Evolutionary conservation across 1,140 invertebrate species (phyloP), one percentile per base, ranked within the genome.

Genomic region (Saccostrea cuccullata): DNA sequence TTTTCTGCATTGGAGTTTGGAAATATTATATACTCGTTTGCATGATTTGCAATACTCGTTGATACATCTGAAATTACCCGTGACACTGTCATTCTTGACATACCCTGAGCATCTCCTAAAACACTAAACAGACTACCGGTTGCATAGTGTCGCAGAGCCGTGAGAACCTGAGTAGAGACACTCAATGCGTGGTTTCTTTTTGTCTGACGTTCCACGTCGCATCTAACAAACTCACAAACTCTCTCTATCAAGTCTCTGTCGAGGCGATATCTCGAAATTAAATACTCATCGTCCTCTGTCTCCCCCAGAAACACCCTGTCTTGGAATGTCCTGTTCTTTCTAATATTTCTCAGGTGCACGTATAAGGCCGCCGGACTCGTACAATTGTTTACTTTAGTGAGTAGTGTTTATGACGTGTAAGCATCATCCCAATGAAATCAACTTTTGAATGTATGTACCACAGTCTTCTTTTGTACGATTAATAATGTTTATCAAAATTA

Each of bases 91-190:
- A 23, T 55, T 55, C 85, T 86, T 20, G 85, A 87, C 9, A 88
- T 20, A 17, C 89, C 87, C 20, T 88, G 58, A 55, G 87, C 30
- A 36, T 36, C 30, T 36, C 30, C 30, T 36, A 36, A 36, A 36
- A 36, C 30, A 36, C 30, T 36, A 88, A 88, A 82, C 82, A 88
- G 88, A 47, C 36, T 64, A 20, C 87, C 89, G 26, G 30, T 55
- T 8, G 89, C 89, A 70, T 88, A 90, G 70, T 86, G 88, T 36
- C 87, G 17, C n/a, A 90, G 30, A 36, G 30, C 30, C 30, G 30
- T 36, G 30, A 36, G 30, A 36, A 36, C 30, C 30, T n/a, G 30
- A 70, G 84, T 47, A 86, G 47, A 36, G 86, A 56, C 6, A 90
- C 56, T 55, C 86, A 5, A n/a, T 17, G 26, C 17, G n/a, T 5